Conservation (phyloP, 2,797 vertebrate species). For the Girardinus metallicus region DNA sequence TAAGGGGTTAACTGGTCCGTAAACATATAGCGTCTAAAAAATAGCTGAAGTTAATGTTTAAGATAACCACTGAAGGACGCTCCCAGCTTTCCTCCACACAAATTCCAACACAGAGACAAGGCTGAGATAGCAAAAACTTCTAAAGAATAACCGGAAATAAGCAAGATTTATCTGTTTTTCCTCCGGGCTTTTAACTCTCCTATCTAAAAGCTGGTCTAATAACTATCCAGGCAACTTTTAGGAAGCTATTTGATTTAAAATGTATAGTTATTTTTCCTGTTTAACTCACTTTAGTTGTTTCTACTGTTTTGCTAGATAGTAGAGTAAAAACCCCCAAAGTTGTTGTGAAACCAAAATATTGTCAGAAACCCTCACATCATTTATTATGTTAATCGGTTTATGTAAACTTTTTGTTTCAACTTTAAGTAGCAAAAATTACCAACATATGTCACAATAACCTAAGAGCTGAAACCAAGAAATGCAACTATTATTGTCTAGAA, state of each 20-base stretch:
- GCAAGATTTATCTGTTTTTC: background rate
- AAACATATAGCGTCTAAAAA: background rate
- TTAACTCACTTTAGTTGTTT: background rate
- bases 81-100: background rate
- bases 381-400: background rate
- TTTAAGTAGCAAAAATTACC: too few species aligned
- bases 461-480: background rate
- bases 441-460: too few species aligned
- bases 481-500: background rate
- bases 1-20: background rate
- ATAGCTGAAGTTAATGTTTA: conserved; percentile 19
- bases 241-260: background rate
- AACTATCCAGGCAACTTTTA: background rate
- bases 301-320: background rate
- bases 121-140: background rate
- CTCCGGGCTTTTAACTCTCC: background rate
- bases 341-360: background rate
- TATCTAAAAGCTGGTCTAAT: background rate
- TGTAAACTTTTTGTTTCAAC: too few species aligned
- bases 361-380: background rate
- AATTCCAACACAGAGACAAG: background rate
- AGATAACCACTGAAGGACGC: background rate
- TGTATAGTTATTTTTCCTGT: background rate
- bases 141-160: background rate
- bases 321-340: background rate